These are phyloP conservation scores for Adelosebastes latens DNA, from an alignment of 2,797 vertebrate species.

Conservation along the genomic window DNA sequence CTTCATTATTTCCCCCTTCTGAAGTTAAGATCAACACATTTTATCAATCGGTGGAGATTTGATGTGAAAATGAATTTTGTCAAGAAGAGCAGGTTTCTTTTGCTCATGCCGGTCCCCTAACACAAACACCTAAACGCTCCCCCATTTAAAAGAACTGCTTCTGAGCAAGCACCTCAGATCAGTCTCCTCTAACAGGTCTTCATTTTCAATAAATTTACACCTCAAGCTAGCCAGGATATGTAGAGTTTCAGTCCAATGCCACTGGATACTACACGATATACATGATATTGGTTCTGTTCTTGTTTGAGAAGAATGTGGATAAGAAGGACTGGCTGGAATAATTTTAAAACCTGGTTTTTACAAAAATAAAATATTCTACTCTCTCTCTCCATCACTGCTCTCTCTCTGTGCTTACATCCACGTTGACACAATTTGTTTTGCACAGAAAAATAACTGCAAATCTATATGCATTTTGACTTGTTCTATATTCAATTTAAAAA, in stretches of 20 bases:
- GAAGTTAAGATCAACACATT: conserved; percentile 1
- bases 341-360: conserved; percentile 78
- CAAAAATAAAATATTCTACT: conserved; percentile 74
- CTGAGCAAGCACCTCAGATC: conserved; percentile 13
- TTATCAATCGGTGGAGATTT: conserved; percentile 6
- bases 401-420: conserved; percentile 10
- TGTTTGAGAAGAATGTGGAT: conserved; percentile 39
- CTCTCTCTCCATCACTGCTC: conserved; percentile 56
- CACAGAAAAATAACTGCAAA: neutral
- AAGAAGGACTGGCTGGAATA: conserved; percentile 37
- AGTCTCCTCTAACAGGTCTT: conserved; percentile 2
- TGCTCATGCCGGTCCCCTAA: neutral
- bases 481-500: neutral
- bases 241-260: neutral
- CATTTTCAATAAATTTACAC: conserved; percentile 20
- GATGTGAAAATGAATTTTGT: conserved; percentile 22
- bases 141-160: neutral
- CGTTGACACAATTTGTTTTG: neutral
- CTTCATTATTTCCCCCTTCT: conserved; percentile 5
- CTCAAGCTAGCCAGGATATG: neutral
- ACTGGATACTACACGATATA: neutral
- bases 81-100: conserved; percentile 14
- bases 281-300: conserved; percentile 13
- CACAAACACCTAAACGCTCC: neutral
- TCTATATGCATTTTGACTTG: neutral